A percentile compares a stretch with the other conserved stretches of the same genome.
These are phyloP conservation scores for Apis florea DNA, from an alignment of 1,140 invertebrate species.

Conservation along the genomic window DNA sequence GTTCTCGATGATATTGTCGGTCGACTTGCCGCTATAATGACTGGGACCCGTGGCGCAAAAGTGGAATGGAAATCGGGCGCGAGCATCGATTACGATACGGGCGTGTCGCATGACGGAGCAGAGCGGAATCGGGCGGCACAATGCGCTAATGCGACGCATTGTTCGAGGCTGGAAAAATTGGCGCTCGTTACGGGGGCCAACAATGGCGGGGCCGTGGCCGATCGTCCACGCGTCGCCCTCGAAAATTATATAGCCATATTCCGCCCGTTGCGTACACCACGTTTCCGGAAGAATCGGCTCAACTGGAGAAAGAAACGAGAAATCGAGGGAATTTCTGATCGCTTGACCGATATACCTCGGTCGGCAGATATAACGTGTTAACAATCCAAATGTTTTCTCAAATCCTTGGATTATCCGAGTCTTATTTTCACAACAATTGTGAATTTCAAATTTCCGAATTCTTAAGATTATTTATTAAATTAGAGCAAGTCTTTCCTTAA, in stretches of 20 bases:
- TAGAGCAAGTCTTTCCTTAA: background rate
- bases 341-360: no score
- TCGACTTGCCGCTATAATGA: constrained; percentile 38
- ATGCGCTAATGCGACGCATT: constrained; percentile 80
- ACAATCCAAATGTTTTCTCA: no score
- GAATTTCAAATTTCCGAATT: no score
- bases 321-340: background rate
- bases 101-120: constrained; percentile 54
- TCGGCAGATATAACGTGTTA: no score
- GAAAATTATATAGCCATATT: constrained; percentile 32
- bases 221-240: background rate
- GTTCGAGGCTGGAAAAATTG: constrained; percentile 78
- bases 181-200: constrained; percentile 74
- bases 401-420: no score
- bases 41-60: constrained; percentile 14
- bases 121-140: constrained; percentile 58
- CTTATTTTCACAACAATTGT: no score
- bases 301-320: background rate
- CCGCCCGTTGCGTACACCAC: background rate
- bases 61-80: constrained; percentile 62
- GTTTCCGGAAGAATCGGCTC: background rate
- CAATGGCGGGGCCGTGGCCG: constrained; percentile 58
- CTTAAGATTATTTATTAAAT: no score
- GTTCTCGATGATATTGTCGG: constrained; percentile 31
- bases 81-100: constrained; percentile 61